These are phyloP conservation scores for Orthosia gothica DNA, from an alignment of 2,888 invertebrate species.

Conservation along the genomic window DNA sequence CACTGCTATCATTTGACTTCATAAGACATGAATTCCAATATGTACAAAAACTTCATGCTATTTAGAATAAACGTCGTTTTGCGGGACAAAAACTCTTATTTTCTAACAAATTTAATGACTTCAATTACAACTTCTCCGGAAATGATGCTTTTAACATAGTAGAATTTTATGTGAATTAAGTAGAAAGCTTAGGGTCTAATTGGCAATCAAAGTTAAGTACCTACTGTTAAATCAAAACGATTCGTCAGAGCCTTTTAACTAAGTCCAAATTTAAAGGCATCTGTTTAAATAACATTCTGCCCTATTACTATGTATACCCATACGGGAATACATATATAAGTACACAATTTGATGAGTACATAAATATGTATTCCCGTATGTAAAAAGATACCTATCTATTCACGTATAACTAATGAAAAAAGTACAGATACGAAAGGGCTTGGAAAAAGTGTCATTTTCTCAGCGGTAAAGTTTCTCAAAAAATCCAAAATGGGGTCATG, in stretches of 20 bases:
- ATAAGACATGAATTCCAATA: background rate
- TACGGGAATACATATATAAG: too few species aligned
- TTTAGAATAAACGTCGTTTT: background rate
- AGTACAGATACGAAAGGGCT: background rate
- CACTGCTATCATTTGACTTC: background rate
- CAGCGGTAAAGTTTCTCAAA: background rate
- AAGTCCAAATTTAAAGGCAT: background rate
- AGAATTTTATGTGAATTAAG: background rate
- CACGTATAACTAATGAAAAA: background rate
- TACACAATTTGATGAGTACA: too few species aligned
- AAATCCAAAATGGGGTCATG: too few species aligned
- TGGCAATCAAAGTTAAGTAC: conserved; percentile 22
- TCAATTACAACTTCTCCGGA: background rate
- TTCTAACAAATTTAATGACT: too few species aligned
- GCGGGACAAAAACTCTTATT: too few species aligned
- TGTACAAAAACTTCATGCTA: background rate
- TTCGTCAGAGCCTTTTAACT: conserved; percentile 5
- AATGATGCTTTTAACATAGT: background rate
- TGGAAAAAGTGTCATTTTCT: background rate
- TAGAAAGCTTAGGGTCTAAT: conserved; percentile 1
- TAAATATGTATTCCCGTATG: too few species aligned
- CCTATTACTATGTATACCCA: too few species aligned
- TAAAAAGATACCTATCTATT: too few species aligned
- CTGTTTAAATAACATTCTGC: background rate
- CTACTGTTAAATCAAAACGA: conserved; percentile 14